Evolutionary conservation across 2,888 invertebrate genomes (phyloP).

Genomic region (Sinelater perroti): DNA sequence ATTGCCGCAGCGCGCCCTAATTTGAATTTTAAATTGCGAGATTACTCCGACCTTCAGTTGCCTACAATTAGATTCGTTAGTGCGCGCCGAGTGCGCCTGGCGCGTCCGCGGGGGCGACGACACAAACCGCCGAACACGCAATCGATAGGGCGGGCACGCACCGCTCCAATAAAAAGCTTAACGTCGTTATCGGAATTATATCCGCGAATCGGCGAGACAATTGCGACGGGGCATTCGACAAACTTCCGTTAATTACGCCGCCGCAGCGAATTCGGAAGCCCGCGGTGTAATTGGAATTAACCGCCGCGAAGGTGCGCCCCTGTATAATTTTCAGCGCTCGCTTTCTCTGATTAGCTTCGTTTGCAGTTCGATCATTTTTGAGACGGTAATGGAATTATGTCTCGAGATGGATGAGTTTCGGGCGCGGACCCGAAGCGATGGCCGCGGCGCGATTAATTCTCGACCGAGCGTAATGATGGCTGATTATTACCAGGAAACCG

Average conservation of each 20-base stretch:
- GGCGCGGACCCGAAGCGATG: conserved; percentile 1
- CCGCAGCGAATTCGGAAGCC: too few species aligned
- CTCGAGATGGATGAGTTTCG: not conserved
- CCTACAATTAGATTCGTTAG: conserved; percentile 22
- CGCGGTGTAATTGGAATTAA: conserved; percentile 12
- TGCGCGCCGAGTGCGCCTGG: too few species aligned
- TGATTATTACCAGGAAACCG: conserved; percentile 12
- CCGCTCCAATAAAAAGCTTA: too few species aligned
- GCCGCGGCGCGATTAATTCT: conserved; percentile 10
- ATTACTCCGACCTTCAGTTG: conserved; percentile 22
- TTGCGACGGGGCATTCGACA: too few species aligned
- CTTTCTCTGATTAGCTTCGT: conserved; percentile 17
- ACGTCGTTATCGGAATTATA: too few species aligned
- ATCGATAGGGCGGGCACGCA: too few species aligned
- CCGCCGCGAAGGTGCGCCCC: not conserved
- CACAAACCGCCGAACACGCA: too few species aligned
- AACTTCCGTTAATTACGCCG: too few species aligned
- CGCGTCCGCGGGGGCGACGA: too few species aligned
- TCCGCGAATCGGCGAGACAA: too few species aligned
- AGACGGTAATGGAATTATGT: conserved; percentile 6
- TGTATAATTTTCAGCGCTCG: conserved; percentile 10
- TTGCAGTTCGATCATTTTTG: conserved; percentile 11
- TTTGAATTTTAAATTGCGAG: conserved; percentile 31
- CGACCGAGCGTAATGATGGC: conserved; percentile 11
- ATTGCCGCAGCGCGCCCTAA: conserved; percentile 26